These are phyloP conservation scores for Rhipidura dahli DNA, from an alignment of 2,113 vertebrate species.

Conservation along the genomic window DNA sequence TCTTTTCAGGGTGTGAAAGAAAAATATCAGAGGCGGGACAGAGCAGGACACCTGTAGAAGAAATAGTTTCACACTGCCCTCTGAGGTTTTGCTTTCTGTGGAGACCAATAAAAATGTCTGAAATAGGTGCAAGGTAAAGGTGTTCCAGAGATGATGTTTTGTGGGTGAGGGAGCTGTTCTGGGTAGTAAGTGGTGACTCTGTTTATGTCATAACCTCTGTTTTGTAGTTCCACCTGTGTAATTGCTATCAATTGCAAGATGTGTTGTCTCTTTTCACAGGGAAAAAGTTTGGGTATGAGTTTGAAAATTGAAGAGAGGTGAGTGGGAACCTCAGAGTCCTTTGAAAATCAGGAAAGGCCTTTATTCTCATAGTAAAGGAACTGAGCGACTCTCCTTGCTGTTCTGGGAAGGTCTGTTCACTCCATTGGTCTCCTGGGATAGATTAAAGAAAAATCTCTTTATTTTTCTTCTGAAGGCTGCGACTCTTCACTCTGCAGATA, in stretches of 20 bases:
- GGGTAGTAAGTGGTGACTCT: not conserved
- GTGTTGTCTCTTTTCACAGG: slow-evolving; percentile 59
- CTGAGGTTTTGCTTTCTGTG: not conserved
- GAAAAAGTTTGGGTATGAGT: slow-evolving; percentile 53
- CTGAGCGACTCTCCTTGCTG: not conserved
- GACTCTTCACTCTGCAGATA: not conserved
- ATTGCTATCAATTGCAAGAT: not conserved
- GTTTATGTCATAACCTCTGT: not conserved
- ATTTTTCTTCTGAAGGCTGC: not conserved
- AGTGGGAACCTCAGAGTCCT: not conserved
- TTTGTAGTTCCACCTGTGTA: not conserved
- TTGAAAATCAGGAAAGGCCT: not conserved
- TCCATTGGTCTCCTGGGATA: not conserved
- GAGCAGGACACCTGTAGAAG: not conserved
- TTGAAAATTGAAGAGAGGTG: slow-evolving; percentile 73
- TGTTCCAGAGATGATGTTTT: not conserved
- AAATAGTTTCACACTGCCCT: not conserved
- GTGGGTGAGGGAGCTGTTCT: not conserved
- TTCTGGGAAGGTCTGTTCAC: not conserved
- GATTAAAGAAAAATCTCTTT: not conserved
- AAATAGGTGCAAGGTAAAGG: not conserved
- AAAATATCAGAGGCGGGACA: not conserved
- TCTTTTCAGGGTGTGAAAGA: not conserved
- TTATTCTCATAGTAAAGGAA: not conserved
- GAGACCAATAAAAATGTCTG: not conserved